Evolutionary conservation across 1,140 invertebrate genomes (phyloP), one percentile per base, ranked within the genome.

Genomic region (Probaryconus sp.): DNA sequence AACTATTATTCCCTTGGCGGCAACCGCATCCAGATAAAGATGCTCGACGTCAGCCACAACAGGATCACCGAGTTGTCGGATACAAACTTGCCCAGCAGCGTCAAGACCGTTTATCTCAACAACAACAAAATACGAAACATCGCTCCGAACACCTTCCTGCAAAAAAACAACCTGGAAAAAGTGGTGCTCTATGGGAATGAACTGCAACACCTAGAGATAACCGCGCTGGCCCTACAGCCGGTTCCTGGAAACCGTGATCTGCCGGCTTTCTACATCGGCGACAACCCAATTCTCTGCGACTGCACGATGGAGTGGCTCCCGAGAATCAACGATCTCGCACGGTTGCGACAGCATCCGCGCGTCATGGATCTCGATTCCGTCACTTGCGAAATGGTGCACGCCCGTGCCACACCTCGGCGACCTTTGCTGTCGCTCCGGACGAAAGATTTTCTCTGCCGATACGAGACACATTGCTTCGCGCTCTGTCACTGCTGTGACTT

Each of bases 401-500:
- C 92, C 77, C 89, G 95, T 43, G 94, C 94, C 78, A 90, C 91
- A 31, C 92, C 92, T 63, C 95, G 93, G 83, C 91, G 96, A 40
- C 94, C 95, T 4, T 85, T 97, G 17, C 90, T 96, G 2, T 93
- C 96, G 77, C 93, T 95, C 3, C 92, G 94, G 81, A 90, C 94
- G 1, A 95, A 94, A 50, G 95, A 97, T 85, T 97, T 97, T 87
- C 89, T 97, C 38, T 98, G 96, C 89, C 92, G 92, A 37, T 97
- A 98, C 87, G 94, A 96, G 85, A 94, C 94, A 5, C 96, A 97
- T 80, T 98, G 96, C 88, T 97, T 97, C 83, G 93, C 95, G 2
- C 89, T 97, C 30, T 97, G 96, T 80, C 95, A 97, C 82, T 97
- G 96, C 89, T 98, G 96, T 85, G 96, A 97, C 85, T 97, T 96